These are phyloP conservation scores for Xenotilapia caudafasciata DNA, from an alignment of 2,113 vertebrate genomes.

Conservation along the genomic window DNA sequence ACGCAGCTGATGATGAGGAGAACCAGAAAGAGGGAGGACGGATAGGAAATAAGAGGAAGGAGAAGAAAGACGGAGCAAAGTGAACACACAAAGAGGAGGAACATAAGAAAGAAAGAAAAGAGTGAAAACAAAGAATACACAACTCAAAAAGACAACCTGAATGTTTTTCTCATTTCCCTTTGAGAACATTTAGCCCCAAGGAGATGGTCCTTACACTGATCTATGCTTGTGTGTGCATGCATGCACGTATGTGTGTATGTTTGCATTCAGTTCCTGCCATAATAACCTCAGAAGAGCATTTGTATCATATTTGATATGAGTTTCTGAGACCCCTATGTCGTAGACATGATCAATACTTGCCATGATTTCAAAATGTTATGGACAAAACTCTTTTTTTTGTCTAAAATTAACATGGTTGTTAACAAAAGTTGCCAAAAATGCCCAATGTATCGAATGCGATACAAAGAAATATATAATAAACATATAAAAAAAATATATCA, in stretches of 20 bases:
- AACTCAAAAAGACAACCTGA: slow-evolving; percentile 25
- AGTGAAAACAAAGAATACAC: background rate
- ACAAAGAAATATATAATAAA: background rate
- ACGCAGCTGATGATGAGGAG: slow-evolving; percentile 35
- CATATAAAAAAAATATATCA: background rate
- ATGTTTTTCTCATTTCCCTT: slow-evolving; percentile 54
- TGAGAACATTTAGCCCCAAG: slow-evolving; percentile 76
- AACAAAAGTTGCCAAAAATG: background rate
- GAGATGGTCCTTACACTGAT: slow-evolving; percentile 60
- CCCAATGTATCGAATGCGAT: background rate
- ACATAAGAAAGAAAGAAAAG: background rate
- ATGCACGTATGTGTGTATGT: background rate
- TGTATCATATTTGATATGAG: background rate
- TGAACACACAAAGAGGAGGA: background rate
- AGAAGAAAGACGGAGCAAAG: background rate
- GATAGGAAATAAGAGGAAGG: background rate
- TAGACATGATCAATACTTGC: background rate
- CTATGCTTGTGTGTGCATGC: background rate
- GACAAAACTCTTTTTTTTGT: background rate
- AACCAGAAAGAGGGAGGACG: slow-evolving; percentile 7
- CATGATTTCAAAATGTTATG: background rate
- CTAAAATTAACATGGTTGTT: background rate
- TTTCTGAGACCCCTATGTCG: background rate
- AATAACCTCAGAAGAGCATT: slow-evolving; percentile 49
- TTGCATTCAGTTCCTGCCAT: background rate